Conservation (phyloP, 2,888 invertebrate species). For the Plusia festucae region DNA sequence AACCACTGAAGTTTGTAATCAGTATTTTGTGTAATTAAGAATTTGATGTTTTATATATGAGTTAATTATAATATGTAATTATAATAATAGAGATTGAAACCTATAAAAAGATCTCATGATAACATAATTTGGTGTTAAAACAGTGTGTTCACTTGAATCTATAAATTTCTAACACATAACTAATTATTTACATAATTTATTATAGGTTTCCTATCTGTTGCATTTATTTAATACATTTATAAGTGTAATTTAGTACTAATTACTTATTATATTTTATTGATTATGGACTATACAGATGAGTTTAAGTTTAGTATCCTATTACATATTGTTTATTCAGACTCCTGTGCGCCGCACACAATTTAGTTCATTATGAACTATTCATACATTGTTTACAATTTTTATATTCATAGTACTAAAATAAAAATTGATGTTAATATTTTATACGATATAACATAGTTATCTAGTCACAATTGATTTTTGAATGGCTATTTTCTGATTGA, state of each 20-base stretch:
- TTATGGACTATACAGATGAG: constrained; percentile 38
- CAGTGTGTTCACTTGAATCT: constrained; percentile 27
- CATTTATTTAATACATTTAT: constrained; percentile 59
- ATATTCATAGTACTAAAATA: constrained; percentile 51
- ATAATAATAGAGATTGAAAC: constrained; percentile 41
- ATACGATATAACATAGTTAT: constrained; percentile 54
- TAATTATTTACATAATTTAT: constrained; percentile 41
- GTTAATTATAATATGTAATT: constrained; percentile 32
- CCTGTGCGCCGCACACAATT: constrained; percentile 32
- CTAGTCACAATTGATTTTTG: constrained; percentile 62
- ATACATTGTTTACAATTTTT: constrained; percentile 49
- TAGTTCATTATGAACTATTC: constrained; percentile 22
- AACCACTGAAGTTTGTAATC: constrained; percentile 48
- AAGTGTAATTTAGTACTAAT: constrained; percentile 49
- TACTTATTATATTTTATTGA: constrained; percentile 39
- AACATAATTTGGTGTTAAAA: constrained; percentile 25
- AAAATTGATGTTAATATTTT: constrained; percentile 58
- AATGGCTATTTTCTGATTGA: constrained; percentile 14
- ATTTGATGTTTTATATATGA: constrained; percentile 47
- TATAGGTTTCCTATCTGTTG: constrained; percentile 63
- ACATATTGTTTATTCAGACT: constrained; percentile 15
- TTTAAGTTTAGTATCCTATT: constrained; percentile 20
- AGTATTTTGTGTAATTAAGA: constrained; percentile 61
- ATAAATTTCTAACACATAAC: constrained; percentile 33
- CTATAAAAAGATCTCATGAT: constrained; percentile 54